Evolutionary conservation across 1,140 invertebrate species (phyloP), one percentile per base, ranked within the genome.

Genomic region (Bombus turneri): DNA sequence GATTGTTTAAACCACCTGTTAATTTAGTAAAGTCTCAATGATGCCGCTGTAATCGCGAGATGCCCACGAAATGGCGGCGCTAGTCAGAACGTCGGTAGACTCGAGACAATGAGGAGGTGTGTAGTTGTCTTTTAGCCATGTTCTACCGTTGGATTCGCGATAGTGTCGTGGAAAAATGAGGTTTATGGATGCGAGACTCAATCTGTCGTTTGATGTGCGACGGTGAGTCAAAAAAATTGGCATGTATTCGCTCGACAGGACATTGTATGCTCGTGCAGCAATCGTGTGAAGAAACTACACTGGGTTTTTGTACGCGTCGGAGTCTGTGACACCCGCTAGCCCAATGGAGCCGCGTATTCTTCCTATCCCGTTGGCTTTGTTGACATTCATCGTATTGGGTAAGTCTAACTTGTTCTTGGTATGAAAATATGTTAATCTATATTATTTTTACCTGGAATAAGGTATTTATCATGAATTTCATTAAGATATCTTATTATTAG

Each of bases 341-440:
- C 89, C 81, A 87, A 93, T 93, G 92, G 92, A 93, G 90, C 88
- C 85, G 88, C 90, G 85, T 87, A 83, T 81, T 83, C 86, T 88
- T 47, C 74, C 87, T 76, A 74, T 91, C 85, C 80, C 79, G 53
- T 80, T 92, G 89, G 81, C 86, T 91, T 90, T 92, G 81, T 91
- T 93, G 89, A 92, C 91, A 88, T 79, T 89, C 80, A 84, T 93
- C 77, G 71, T 79, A 83, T 86, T 74, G 64, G 88, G 92, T 92
- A 71, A 90, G 89, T 88, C 13, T 25, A 1, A 37, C 28, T 5
- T 31, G 31, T 37, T 69, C 22, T 78, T 41, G 18, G 3, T 15
- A 3, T 0, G 0, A 37, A 34, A 34, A n/a, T 18, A 28, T 25
- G 10, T 72, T n/a, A 10, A 25, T 28, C 41, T 41, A 6, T 31